A percentile compares a stretch with the other conserved stretches of the same genome.
Conservation (phyloP, 1,140 invertebrate genomes). For the Copidosoma floridanum region DNA sequence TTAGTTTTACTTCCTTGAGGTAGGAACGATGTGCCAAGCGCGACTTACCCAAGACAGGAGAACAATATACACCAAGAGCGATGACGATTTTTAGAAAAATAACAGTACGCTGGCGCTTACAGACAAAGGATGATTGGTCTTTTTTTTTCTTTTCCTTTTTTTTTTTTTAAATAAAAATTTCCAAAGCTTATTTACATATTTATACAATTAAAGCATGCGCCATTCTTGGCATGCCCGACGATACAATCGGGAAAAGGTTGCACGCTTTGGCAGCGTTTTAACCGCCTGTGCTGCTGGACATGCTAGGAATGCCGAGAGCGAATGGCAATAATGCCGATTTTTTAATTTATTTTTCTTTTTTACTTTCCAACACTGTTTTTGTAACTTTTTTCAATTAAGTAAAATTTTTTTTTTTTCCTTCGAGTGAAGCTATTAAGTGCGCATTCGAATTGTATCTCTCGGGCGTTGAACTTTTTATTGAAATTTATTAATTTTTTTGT, state of each 20-base stretch:
- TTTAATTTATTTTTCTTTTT: too few species aligned
- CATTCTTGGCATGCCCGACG: too few species aligned
- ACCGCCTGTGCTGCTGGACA: background rate
- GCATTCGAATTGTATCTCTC: too few species aligned
- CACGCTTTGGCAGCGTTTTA: too few species aligned
- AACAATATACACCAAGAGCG: background rate
- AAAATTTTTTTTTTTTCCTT: too few species aligned
- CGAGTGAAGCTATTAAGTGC: too few species aligned
- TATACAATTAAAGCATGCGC: background rate
- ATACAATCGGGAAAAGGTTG: too few species aligned
- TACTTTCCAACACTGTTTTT: background rate
- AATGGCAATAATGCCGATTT: background rate
- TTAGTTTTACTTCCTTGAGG: background rate
- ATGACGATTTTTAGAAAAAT: background rate
- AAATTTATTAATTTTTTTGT: too few species aligned
- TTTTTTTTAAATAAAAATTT: conserved; percentile 6
- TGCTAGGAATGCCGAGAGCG: background rate
- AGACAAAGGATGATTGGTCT: background rate
- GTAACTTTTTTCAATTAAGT: background rate
- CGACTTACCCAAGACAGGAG: background rate
- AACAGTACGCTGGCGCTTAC: background rate
- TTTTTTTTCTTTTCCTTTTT: conserved; percentile 2
- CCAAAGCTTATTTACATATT: conserved; percentile 5
- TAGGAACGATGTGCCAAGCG: conserved; percentile 6
- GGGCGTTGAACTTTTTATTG: too few species aligned